Evolutionary conservation across 1,140 invertebrate species (phyloP), one percentile per base, ranked within the genome.

Genomic region (Gonatopus flavifemur): DNA sequence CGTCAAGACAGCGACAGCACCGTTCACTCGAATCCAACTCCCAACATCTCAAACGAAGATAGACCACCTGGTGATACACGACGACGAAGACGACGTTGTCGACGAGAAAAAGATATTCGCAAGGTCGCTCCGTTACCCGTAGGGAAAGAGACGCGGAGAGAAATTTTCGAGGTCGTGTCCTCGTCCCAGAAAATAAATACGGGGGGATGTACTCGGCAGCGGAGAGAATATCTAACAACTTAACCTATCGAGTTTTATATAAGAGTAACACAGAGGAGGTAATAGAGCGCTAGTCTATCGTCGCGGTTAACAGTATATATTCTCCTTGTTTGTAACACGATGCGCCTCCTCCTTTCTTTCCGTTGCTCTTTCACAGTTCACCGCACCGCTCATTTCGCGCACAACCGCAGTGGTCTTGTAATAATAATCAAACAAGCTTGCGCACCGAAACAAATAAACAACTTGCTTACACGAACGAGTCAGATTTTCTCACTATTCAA

Each of bases 71-170:
- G 51, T 49, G 42, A 35, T 10, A 22, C 19, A 18, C 45, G 40
- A 12, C 40, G 52, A 46, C 35, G 59, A 52, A 36, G 49, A n/a
- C n/a, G n/a, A n/a, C n/a, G n/a, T n/a, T 12, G 25, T 7, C 6
- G 6, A 28, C 25, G 25, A 13, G 32, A 13, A 4, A 33, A 4
- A 4, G 32, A n/a, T n/a, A n/a, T n/a, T n/a, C 45, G 55, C 59
- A 62, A 62, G 59, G 59, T 62, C 59, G 55, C 51, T 57, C 58
- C 59, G 59, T 62, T 62, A 62, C 58, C 59, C 57, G n/a, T n/a
- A n/a, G n/a, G n/a, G n/a, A n/a, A n/a, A n/a, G n/a, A n/a, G n/a
- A n/a, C n/a, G n/a, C n/a, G 54, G 55, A 49, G 31, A 45, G 58
- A 62, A n/a, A n/a, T n/a, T 62, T 62, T 62, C 55, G 59, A 62